These are phyloP conservation scores for Drosophila orosa DNA, from an alignment of 1,140 invertebrate species.

Conservation along the genomic window DNA sequence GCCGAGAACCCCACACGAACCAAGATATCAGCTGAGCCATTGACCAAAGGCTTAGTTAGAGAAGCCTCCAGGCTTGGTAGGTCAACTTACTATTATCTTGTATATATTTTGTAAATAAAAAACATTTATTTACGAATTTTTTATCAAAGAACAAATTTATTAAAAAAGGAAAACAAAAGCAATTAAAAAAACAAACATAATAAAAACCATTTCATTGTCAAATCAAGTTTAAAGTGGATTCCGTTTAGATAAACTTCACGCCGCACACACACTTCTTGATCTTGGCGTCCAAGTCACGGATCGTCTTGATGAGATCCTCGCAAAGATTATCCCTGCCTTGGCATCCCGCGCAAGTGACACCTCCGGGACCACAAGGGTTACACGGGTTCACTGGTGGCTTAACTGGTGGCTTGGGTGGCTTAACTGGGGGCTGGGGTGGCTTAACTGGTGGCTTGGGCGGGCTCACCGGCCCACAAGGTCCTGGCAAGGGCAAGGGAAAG, in stretches of 20 bases:
- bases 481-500: neutral
- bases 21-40: neutral
- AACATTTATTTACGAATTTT: neutral
- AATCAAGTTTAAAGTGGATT: neutral
- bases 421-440: neutral
- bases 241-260: neutral
- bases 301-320: neutral
- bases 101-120: neutral
- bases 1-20: slow-evolving; percentile 2
- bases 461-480: neutral
- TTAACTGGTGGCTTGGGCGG: neutral
- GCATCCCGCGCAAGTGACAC: slow-evolving; percentile 2
- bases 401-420: neutral
- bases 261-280: slow-evolving; percentile 19
- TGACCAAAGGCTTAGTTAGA: neutral
- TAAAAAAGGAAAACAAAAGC: neutral
- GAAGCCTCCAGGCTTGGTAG: neutral
- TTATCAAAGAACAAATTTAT: neutral
- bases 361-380: slow-evolving; percentile 18
- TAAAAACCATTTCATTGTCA: neutral
- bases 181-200: neutral
- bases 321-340: neutral
- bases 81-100: neutral
- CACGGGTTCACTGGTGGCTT: neutral
- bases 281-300: neutral